Evolutionary conservation across 2,888 invertebrate genomes (phyloP).

Genomic region (Diaprepes abbreviatus): DNA sequence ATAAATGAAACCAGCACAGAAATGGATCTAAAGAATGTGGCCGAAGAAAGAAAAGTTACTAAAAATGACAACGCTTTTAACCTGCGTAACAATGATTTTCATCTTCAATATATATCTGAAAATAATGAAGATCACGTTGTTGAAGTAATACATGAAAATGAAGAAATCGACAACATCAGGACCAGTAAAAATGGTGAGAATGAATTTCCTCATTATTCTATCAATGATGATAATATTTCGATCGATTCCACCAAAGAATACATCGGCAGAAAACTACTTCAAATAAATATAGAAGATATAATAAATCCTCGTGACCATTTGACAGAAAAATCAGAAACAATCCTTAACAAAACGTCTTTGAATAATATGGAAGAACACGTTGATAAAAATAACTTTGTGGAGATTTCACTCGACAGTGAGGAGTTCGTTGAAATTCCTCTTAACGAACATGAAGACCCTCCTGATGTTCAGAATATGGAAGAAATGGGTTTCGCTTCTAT

Average conservation of each 20-base stretch:
- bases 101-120: background rate
- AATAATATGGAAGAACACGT: background rate
- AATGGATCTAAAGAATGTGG: background rate
- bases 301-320: background rate
- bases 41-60: background rate
- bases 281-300: background rate
- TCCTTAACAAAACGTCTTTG: no score
- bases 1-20: background rate
- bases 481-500: background rate
- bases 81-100: background rate
- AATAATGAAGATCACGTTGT: background rate
- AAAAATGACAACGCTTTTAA: background rate
- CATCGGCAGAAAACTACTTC: background rate
- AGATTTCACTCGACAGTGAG: background rate
- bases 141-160: background rate
- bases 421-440: background rate
- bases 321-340: background rate
- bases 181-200: background rate
- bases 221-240: background rate
- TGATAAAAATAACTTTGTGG: background rate
- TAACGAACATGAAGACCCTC: background rate
- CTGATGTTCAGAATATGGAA: background rate
- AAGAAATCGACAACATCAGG: no score
- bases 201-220: background rate
- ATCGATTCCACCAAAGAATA: background rate